Evolutionary conservation across 2,888 invertebrate species (phyloP), one percentile per base, ranked within the genome.

Genomic region (Phyllotreta cruciferae): DNA sequence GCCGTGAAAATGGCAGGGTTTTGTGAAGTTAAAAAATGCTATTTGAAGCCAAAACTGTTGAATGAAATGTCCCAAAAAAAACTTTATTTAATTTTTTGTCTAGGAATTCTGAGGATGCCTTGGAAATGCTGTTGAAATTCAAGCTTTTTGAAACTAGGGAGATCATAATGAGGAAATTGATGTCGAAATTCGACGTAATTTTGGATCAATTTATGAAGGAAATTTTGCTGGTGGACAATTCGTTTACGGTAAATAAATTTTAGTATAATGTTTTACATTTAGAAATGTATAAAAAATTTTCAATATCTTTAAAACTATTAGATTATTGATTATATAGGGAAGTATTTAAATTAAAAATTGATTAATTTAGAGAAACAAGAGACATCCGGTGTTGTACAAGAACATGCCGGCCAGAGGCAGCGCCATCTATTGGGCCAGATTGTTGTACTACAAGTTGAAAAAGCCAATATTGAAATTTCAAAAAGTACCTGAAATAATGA

Each of bases 171-270:
- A 83, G 87, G 7, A 89, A 91, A 71, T 83, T 96, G 57, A 83
- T 89, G 73, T 87, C 87, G 56, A 95, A 96, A 78, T 94, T 93
- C 76, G 92, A 93, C 68, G 88, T 92, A 36, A 87, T 96, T 52
- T 86, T 96, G 82, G 86, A 90, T 52, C 94, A 93, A 77, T 96
- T 94, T 75, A 88, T 89, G 56, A 91, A 91, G 70, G 96, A 96
- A 83, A 88, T 96, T 53, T 85, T 87, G 10, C 81, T 82, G 2
- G 85, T 93, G 45, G 92, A 90, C 75, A 86, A 85, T 69, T 87
- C 86, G 62, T 93, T 90, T 76, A 85, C 87, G 78, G 92, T 91
- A 44, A 56, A 36, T 9, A 5, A 13, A 34, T 36, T 13, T 41
- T 38, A 8, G 8, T 11, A 13, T 47, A 47, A 14, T 3, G 7